Evolutionary conservation across 1,140 invertebrate species (phyloP), one percentile per base, ranked within the genome.

Genomic region (Aphis craccivora): DNA sequence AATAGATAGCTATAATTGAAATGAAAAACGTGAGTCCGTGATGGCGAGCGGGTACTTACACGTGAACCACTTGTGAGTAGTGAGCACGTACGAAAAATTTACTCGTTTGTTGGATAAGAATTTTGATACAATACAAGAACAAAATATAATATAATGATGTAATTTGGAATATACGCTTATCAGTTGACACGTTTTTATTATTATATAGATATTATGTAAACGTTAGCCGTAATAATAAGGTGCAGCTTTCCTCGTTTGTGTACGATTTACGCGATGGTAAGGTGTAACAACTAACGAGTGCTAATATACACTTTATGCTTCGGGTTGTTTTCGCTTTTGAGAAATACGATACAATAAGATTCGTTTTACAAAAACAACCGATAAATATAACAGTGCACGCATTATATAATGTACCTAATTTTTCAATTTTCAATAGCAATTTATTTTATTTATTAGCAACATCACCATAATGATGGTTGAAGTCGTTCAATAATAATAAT

Each of bases 91-190:
- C 60, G n/a, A 18, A 76, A n/a, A 76, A 76, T 76, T n/a, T 30
- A 76, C n/a, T 76, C n/a, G 60, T 76, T 76, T 4, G 60, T 76
- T 18, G 60, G 60, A 76, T 76, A 76, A 76, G 60, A 76, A 60
- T 60, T 76, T 76, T n/a, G 60, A 76, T n/a, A 76, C 60, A 76
- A 76, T 76, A 76, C n/a, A n/a, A 76, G n/a, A 76, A 76, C 60
- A 76, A 76, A 76, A 60, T 76, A 76, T 76, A 76, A 35, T 76
- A 18, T 35, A 76, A n/a, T 35, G 60, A 76, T 76, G 60, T 76
- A n/a, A 76, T 76, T 76, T n/a, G 60, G 14, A 76, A 76, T 76
- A 76, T n/a, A 76, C 30, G 30, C 30, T 76, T 76, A 76, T n/a
- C 30, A 30, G n/a, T 76, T 76, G 30, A 76, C n/a, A 76, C 14